These are phyloP conservation scores for Rhagoletis zephyria DNA, from an alignment of 1,140 invertebrate species.

Conservation along the genomic window DNA sequence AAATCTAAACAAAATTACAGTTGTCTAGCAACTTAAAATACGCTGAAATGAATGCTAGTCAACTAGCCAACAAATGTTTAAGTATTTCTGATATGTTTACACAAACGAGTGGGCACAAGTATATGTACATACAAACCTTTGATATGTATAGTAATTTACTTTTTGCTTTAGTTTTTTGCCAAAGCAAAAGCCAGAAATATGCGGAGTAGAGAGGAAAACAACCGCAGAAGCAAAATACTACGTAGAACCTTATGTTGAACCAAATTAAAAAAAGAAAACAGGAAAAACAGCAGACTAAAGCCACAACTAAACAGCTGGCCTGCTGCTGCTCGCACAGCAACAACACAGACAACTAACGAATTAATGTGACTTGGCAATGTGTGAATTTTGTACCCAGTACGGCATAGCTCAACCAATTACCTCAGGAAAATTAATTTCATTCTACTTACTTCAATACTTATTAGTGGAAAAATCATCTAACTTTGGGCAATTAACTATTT, in stretches of 20 bases:
- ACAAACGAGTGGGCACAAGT: too few species aligned
- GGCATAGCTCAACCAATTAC: too few species aligned
- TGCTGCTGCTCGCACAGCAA: constrained; percentile 10
- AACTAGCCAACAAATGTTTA: neutral
- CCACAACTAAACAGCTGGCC: neutral
- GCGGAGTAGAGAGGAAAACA: neutral
- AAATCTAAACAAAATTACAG: neutral
- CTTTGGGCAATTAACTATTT: too few species aligned
- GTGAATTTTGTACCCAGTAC: neutral
- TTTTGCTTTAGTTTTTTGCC: neutral
- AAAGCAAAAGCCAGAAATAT: neutral
- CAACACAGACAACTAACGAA: constrained; percentile 4
- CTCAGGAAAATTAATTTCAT: too few species aligned
- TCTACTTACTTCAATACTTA: too few species aligned
- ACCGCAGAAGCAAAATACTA: neutral
- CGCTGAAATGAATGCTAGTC: neutral
- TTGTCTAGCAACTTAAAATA: neutral
- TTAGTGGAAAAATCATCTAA: too few species aligned
- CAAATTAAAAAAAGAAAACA: neutral
- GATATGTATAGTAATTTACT: neutral
- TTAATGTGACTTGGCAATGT: neutral
- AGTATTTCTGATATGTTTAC: neutral
- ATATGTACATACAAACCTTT: neutral
- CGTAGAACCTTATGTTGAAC: neutral
- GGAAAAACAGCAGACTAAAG: constrained; percentile 1